These are phyloP conservation scores for Trachelus tabidus DNA, from an alignment of 2,888 invertebrate species.

Conservation along the genomic window DNA sequence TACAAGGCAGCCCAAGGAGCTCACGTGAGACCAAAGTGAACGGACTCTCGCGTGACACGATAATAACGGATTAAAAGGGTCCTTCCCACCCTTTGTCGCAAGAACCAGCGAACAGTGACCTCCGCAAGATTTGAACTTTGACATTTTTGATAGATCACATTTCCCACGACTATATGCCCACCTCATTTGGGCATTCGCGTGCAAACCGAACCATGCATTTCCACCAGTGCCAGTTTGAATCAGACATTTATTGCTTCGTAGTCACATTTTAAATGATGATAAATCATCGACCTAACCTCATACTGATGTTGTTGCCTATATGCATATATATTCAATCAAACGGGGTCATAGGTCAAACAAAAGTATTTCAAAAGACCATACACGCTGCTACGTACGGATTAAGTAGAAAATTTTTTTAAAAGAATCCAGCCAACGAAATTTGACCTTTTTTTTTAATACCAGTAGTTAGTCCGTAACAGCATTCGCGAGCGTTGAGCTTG, in stretches of 20 bases:
- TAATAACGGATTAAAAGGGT: conserved; percentile 43
- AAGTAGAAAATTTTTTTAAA: neutral
- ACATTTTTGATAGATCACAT: conserved; percentile 14
- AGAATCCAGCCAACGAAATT: neutral
- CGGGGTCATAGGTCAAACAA: neutral
- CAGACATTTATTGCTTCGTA: neutral
- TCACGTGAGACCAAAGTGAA: conserved; percentile 32
- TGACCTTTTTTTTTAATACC: neutral
- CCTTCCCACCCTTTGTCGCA: conserved; percentile 9
- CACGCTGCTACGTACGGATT: too few species aligned
- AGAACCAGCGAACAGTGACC: neutral
- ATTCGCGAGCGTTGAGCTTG: conserved; percentile 20
- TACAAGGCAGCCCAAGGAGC: conserved; percentile 22
- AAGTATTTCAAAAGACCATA: neutral
- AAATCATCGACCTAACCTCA: neutral
- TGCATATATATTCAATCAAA: neutral
- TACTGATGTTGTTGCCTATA: neutral
- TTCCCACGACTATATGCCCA: neutral
- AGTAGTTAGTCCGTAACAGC: neutral
- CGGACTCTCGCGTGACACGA: conserved; percentile 38
- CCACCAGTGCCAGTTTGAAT: neutral
- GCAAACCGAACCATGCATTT: neutral
- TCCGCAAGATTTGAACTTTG: conserved; percentile 13
- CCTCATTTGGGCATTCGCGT: conserved; percentile 6
- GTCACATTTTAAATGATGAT: conserved; percentile 7